phyloP scores from a whole-genome alignment of 1,140 invertebrate species.

The Pteromalus puparum region DNA sequence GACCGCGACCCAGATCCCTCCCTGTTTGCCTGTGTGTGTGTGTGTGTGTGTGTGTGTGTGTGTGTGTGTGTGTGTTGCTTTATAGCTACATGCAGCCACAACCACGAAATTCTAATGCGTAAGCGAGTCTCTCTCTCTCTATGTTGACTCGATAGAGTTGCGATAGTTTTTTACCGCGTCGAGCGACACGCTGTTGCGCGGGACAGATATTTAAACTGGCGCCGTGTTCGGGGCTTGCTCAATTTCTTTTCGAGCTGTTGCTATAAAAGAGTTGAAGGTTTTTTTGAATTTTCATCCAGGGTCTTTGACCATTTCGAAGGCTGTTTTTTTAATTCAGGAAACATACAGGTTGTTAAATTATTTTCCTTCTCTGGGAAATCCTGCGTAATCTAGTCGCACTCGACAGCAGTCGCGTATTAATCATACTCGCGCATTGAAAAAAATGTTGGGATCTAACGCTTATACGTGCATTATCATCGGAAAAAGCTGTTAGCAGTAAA shows the following conservation, averaged over 20 bases:
- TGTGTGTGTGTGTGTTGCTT: too few relatives aligned
- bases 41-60: not conserved
- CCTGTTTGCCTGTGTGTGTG: not conserved
- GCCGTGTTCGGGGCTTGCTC: not conserved
- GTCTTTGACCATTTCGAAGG: too few relatives aligned
- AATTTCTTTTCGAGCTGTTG: not conserved
- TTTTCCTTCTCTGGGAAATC: not conserved
- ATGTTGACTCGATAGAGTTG: not conserved
- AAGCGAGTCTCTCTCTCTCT: too few relatives aligned
- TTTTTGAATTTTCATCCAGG: not conserved
- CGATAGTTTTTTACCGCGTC: not conserved
- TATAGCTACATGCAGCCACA: not conserved
- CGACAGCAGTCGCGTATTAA: not conserved
- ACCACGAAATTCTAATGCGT: not conserved
- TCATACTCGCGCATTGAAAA: not conserved
- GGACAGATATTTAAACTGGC: not conserved
- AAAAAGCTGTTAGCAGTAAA: not conserved
- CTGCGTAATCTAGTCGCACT: not conserved
- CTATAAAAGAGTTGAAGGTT: not conserved
- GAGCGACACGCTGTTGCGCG: too few relatives aligned
- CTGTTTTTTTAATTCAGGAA: not conserved
- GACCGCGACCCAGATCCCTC: conserved; percentile 48
- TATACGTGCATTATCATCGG: not conserved
- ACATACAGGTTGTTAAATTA: not conserved
- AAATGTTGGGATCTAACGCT: not conserved